A percentile compares a stretch with the other conserved stretches of the same genome.
Conservation (phyloP, 2,113 vertebrate genomes). For the Malurus cyaneus region DNA sequence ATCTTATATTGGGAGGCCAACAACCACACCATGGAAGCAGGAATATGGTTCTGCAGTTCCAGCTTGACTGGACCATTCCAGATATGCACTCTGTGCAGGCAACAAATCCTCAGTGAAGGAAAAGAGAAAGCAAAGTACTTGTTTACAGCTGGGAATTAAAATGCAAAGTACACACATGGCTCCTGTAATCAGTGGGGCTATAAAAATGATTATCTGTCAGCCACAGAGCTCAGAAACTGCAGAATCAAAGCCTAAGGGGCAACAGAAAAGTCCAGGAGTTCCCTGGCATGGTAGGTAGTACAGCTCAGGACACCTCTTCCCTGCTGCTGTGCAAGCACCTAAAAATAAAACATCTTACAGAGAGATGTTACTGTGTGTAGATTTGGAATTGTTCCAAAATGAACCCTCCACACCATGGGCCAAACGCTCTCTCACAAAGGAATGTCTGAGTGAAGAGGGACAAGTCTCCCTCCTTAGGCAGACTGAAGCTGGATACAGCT, state of each 20-base stretch:
- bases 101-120: background rate
- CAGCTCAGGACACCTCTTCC: background rate
- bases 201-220: background rate
- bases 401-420: background rate
- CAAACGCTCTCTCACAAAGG: background rate
- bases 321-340: background rate
- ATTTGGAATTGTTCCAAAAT: background rate
- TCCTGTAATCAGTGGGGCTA: background rate
- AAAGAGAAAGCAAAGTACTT: background rate
- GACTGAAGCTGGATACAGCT: background rate
- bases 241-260: background rate
- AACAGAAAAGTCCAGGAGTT: background rate
- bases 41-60: background rate
- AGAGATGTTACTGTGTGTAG: background rate
- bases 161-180: background rate
- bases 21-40: background rate
- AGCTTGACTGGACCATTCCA: background rate
- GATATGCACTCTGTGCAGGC: background rate
- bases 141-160: background rate
- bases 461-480: background rate
- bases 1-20: background rate
- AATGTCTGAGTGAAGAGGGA: background rate
- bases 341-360: background rate
- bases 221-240: background rate
- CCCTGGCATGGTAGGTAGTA: background rate